Evolutionary conservation across 1,140 invertebrate genomes (phyloP), one percentile per base, ranked within the genome.

Genomic region (Drosophila subpulchrella): DNA sequence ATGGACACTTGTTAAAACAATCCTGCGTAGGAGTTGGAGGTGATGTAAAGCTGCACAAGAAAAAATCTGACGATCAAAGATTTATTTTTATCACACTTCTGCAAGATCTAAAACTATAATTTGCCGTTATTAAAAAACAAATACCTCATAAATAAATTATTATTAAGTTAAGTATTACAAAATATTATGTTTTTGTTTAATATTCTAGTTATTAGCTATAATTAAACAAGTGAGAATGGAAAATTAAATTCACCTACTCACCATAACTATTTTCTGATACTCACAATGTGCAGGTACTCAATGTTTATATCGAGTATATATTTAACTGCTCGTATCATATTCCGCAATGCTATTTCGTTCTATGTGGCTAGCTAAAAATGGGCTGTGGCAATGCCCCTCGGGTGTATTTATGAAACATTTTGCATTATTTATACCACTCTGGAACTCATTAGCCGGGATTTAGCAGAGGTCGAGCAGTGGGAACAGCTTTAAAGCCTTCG

Each of bases 361-460:
- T 11, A 5, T 15, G 24, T 17, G 17, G 15, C 27, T 39, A 27
- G 15, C 32, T 41, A n/a, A 10, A 42, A 6, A 24, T 41, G 36
- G 38, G 12, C 30, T 36, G 53, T 54, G 34, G 15, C 46, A 15
- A 17, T n/a, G 57, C 48, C 48, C 44, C 30, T 20, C 51, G 59
- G 60, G 66, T 48, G 47, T 60, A 63, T 66, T 85, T 85, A 70
- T 78, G 82, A 71, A 85, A 71, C 74, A 68, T 75, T 78, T 75
- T 86, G 68, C 78, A 85, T 85, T 86, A 85, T 86, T 86, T 86
- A 86, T 81, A 50, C 24, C 34, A 57, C 59, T 42, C 54, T 38
- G 46, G 38, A 68, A 65, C 78, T 82, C 78, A 82, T 86, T 82
- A 86, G 62, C 66, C 53, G 27, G 41, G 34, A 54, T 76, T 67